Evolutionary conservation across 2,888 invertebrate species (phyloP), one percentile per base, ranked within the genome.

Genomic region (Trissolcus japonicus): DNA sequence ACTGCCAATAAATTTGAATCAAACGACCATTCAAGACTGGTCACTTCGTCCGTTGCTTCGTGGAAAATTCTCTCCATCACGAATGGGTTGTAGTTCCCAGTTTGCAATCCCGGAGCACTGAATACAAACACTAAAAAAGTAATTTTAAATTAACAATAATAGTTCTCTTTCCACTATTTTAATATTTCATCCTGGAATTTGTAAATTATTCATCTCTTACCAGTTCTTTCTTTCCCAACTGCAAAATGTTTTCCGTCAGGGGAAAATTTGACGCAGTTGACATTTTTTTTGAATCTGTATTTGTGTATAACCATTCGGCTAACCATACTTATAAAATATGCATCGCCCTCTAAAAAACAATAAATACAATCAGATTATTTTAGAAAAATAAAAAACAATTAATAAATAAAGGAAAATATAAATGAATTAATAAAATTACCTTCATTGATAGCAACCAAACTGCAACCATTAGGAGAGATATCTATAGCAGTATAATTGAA

Each of bases 211-310:
- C 35, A 7, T 35, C 2, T 66, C 57, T 85, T 90, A 94, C 94
- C 95, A 89, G 94, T 94, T 86, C 94, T 95, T 83, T 94, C 95
- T 88, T 96, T 95, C 50, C 96, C 95, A 11, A 96, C 95, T 0
- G 98, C 98, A 91, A 98, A 95, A 86, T 95, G 94, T 90, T 94
- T 94, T 19, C 98, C 97, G 91, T 98, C 94, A 0, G 98, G 98
- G 86, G 98, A 98, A 89, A 99, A 99, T 84, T 93, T 93, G 0
- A 98, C 92, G 60, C 93, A 93, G 80, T 92, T 92, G 0, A 97
- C 94, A 79, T 92, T 92, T 68, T 93, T 91, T 83, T 94, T 95
- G 86, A 98, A 98, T 85, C 95, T 93, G 84, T 97, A 95, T 51
- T 92, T 93, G 86, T 98, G 95, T 80, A 98, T 92, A 0, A 97